A percentile compares a stretch with the other conserved stretches of the same genome.
phyloP scores from a whole-genome alignment of 2,113 vertebrate genomes.

The Pituophis catenifer region DNA sequence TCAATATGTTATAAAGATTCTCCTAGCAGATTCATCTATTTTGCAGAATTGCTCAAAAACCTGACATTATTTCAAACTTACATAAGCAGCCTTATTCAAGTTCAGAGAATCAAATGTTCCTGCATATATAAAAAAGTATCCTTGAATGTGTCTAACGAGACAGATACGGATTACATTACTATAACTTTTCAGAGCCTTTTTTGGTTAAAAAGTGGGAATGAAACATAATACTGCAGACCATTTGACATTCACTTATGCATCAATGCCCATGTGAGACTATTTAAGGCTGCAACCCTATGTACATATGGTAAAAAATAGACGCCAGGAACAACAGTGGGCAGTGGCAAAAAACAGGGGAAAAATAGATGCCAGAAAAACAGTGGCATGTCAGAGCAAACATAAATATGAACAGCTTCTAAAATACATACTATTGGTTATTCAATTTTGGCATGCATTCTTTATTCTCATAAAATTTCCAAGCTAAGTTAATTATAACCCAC shows the following conservation, averaged over 20 bases:
- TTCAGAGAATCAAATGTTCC: not conserved
- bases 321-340: not conserved
- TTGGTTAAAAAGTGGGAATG: rapidly evolving
- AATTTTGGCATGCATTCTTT: not conserved
- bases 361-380: not conserved
- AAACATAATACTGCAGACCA: not conserved
- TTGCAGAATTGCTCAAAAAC: not conserved
- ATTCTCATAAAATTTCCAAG: not conserved
- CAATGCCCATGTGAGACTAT: not conserved
- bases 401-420: not conserved
- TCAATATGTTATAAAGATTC: not conserved
- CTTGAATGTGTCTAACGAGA: not conserved
- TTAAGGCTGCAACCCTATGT: not conserved
- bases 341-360: not conserved
- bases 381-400: not conserved
- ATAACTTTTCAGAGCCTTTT: not conserved
- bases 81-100: not conserved
- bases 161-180: not conserved
- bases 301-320: not conserved
- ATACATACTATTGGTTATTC: not conserved
- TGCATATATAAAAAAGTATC: not conserved
- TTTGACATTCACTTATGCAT: not conserved
- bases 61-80: not conserved
- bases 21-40: not conserved
- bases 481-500: not conserved